Evolutionary conservation across 92 coral and sea anemone species (phyloP).

Genomic region (Zoanthus sociatus): DNA sequence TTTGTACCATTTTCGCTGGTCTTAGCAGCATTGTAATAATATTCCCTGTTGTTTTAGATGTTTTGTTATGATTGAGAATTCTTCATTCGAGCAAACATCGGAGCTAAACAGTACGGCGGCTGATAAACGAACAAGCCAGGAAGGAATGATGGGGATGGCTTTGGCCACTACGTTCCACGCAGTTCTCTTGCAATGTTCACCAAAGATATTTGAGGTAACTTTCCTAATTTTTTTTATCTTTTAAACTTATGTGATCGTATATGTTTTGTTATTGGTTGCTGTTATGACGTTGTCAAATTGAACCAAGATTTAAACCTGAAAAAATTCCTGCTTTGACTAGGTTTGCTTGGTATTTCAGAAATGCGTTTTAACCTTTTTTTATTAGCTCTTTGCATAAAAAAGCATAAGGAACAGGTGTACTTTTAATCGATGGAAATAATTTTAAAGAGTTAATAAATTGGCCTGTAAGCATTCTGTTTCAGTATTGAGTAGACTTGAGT

Average conservation of each 20-base stretch:
- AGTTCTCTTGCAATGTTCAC: slow-evolving; percentile 96
- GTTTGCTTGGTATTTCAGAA: too few relatives aligned
- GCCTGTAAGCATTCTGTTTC: too few relatives aligned
- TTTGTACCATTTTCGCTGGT: background rate
- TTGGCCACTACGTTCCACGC: slow-evolving; percentile 97
- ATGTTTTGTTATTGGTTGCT: background rate
- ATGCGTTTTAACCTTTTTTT: too few relatives aligned
- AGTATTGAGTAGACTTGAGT: too few relatives aligned
- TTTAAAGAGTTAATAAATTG: too few relatives aligned
- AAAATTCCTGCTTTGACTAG: too few relatives aligned
- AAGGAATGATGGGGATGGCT: slow-evolving; percentile 99
- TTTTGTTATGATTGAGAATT: slow-evolving; percentile 96
- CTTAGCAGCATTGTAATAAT: background rate
- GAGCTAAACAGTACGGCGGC: slow-evolving; percentile 86
- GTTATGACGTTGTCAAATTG: background rate
- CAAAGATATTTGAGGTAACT: slow-evolving; percentile 89
- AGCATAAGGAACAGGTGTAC: too few relatives aligned
- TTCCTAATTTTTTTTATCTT: background rate
- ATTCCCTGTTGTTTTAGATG: slow-evolving; percentile 67
- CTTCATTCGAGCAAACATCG: slow-evolving; percentile 92
- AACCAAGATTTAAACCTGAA: background rate
- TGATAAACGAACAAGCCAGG: slow-evolving; percentile 93
- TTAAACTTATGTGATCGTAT: too few relatives aligned
- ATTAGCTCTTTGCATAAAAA: too few relatives aligned
- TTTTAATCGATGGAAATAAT: too few relatives aligned